Conservation (phyloP, 1,140 invertebrate genomes). For the Cheumatopsyche charites region DNA sequence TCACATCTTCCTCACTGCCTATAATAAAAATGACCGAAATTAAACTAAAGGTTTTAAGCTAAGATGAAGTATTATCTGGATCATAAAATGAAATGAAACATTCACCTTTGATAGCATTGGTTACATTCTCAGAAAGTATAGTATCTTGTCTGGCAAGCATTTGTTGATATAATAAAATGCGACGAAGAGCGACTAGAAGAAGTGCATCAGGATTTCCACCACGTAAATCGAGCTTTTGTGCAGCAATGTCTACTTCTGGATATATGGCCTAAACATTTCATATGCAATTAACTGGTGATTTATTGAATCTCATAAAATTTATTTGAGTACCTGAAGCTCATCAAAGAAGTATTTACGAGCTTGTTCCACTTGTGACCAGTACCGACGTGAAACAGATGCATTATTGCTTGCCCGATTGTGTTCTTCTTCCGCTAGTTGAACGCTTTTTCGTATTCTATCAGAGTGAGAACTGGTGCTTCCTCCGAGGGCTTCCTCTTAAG, state of each 20-base stretch:
- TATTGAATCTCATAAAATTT: too few relatives aligned
- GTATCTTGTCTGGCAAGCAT: slow-evolving; percentile 38
- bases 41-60: background rate
- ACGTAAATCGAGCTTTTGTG: slow-evolving; percentile 36
- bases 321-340: slow-evolving; percentile 65
- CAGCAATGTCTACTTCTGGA: slow-evolving; percentile 32
- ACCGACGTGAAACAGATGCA: slow-evolving; percentile 31
- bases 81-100: background rate
- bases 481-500: slow-evolving; percentile 27
- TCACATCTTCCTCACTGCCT: slow-evolving; percentile 53
- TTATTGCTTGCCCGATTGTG: slow-evolving; percentile 34
- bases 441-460: slow-evolving; percentile 20
- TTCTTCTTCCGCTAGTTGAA: slow-evolving; percentile 8
- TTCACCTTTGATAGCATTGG: slow-evolving; percentile 37
- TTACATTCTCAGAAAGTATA: slow-evolving; percentile 32
- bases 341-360: slow-evolving; percentile 73
- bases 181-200: slow-evolving; percentile 37
- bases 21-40: slow-evolving; percentile 1
- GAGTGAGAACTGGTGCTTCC: slow-evolving; percentile 23
- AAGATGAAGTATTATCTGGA: background rate
- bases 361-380: slow-evolving; percentile 60
- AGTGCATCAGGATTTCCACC: slow-evolving; percentile 43
- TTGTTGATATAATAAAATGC: slow-evolving; percentile 45
- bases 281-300: background rate
- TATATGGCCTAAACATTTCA: slow-evolving; percentile 24